Evolutionary conservation across 1,140 invertebrate species (phyloP), one percentile per base, ranked within the genome.

Genomic region (Drosophila insularis): DNA sequence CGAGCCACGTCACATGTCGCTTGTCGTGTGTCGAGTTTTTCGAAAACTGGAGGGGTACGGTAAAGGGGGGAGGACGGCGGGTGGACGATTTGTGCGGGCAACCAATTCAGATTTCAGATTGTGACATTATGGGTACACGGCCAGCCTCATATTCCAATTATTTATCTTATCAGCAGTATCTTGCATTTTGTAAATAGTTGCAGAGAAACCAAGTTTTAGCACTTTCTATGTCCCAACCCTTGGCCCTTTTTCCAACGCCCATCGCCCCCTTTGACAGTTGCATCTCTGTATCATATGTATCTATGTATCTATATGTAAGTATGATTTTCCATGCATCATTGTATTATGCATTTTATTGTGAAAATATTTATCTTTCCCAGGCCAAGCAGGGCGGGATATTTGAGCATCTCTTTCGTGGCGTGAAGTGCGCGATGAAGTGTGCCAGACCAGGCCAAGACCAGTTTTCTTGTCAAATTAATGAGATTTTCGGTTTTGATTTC

Each of bases 61-160:
- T 40, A 2, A 2, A 8, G 8, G 23, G n/a, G 23, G 10, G 40
- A n/a, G 27, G n/a, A 10, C 40, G 19, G 17, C 7, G 21, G 43
- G 43, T 19, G 43, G 43, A 19, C 17, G 8, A 21, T 8, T 3
- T 32, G 58, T 27, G 10, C 31, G 53, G 8, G 19, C 59, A 39
- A 39, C 39, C 32, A 37, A 61, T 43, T 61, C 32, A 27, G 40
- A 64, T 53, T 50, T 39, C 46, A 50, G 43, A 50, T 50, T 50
- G 43, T 50, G 43, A 50, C 43, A 50, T 50, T 50, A 61, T 27
- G 59, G 37, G 31, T 13, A 55, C 39, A 19, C 43, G 17, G 65
- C 53, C 81, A 87, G 82, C 79, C 68, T 87, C 82, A 89, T 87
- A 89, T 87, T 87, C 82, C 82, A 87, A 89, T 89, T 87, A 87